Evolutionary conservation across 2,113 vertebrate species (phyloP).

Genomic region (Limanda limanda): DNA sequence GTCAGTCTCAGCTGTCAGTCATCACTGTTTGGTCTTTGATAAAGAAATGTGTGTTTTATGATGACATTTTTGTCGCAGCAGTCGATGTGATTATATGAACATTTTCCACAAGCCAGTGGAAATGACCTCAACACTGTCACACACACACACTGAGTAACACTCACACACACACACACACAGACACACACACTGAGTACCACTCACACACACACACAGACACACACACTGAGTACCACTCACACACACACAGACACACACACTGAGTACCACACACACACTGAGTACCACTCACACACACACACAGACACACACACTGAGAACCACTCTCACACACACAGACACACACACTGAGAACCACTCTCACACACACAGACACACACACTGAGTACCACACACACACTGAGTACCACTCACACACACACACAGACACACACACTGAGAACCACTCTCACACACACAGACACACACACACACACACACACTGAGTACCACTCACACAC

Average conservation of each 20-base stretch:
- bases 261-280: no score
- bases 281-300: slow-evolving; percentile 18
- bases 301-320: not conserved
- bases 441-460: not conserved
- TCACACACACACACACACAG: not conserved
- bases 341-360: not conserved
- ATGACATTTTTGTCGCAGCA: not conserved
- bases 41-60: not conserved
- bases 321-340: slow-evolving; percentile 31
- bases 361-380: slow-evolving; percentile 29
- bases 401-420: not conserved
- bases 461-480: slow-evolving; percentile 34
- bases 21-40: no score
- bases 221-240: slow-evolving; percentile 14
- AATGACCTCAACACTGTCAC: not conserved
- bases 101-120: not conserved
- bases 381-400: slow-evolving; percentile 29
- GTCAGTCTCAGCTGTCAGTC: no score
- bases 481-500: not conserved
- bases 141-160: slow-evolving; percentile 11
- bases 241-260: slow-evolving; percentile 35
- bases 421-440: slow-evolving; percentile 21
- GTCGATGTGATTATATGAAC: not conserved
- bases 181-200: slow-evolving; percentile 10
- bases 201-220: not conserved